Percentiles rank a stretch among this genome's conserved stretches.
phyloP scores from a whole-genome alignment of 64 coral and sea anemone genomes.

The Actinia equina region DNA sequence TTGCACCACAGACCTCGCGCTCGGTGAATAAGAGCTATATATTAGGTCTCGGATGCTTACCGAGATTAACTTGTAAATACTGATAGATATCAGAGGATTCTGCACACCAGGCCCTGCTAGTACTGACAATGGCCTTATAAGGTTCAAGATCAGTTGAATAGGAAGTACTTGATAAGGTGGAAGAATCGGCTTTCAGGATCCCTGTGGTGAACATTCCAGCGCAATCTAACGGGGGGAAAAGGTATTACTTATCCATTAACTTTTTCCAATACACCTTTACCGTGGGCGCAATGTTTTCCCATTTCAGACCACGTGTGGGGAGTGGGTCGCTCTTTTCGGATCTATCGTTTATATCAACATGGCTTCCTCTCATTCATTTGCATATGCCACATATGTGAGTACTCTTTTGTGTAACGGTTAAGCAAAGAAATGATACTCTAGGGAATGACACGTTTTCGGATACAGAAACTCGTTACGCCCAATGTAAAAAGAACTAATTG shows the following conservation, averaged over 20 bases:
- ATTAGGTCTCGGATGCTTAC: not conserved
- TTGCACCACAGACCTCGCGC: too few relatives aligned
- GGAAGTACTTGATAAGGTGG: not conserved
- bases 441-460: too few relatives aligned
- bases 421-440: not conserved
- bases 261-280: too few relatives aligned
- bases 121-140: conserved; percentile 8
- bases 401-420: not conserved
- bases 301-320: not conserved
- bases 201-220: conserved; percentile 14
- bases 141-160: conserved; percentile 6
- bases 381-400: too few relatives aligned
- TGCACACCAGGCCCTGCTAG: conserved; percentile 22
- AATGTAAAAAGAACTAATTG: too few relatives aligned
- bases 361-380: too few relatives aligned
- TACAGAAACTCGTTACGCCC: too few relatives aligned
- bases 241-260: not conserved
- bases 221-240: not conserved
- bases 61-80: conserved; percentile 8
- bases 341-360: too few relatives aligned
- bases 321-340: not conserved
- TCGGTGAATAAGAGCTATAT: too few relatives aligned
- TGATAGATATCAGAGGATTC: conserved; percentile 6
- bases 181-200: conserved; percentile 10
- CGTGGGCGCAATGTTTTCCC: not conserved